A percentile compares a stretch with the other conserved stretches of the same genome.
Evolutionary conservation across 1,140 invertebrate genomes (phyloP).

Genomic region (Calosoma granatense): DNA sequence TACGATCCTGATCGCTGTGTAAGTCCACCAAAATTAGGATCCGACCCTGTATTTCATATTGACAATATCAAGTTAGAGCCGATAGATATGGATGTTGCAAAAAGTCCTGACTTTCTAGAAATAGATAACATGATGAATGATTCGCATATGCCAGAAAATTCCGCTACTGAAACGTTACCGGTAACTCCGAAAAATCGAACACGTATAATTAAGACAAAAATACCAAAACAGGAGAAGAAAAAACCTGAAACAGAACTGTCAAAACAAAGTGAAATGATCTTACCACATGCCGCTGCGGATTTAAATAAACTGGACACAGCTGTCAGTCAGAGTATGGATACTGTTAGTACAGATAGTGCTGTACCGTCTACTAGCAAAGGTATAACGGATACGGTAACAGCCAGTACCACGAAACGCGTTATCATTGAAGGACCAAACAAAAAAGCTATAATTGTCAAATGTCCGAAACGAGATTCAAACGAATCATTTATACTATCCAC

Average conservation of each 20-base stretch:
- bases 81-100: background rate
- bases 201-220: background rate
- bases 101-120: background rate
- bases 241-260: no score
- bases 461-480: no score
- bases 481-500: no score
- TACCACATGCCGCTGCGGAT: no score
- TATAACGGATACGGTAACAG: background rate
- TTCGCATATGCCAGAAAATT: background rate
- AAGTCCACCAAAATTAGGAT: background rate
- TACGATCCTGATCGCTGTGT: constrained; percentile 2
- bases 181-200: background rate
- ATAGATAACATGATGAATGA: background rate
- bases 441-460: background rate
- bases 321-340: background rate
- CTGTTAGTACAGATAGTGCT: background rate
- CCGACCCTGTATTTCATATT: background rate
- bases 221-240: no score
- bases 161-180: background rate
- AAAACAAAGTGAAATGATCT: no score
- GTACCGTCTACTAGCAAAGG: background rate
- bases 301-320: background rate
- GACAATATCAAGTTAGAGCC: constrained; percentile 8
- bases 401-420: background rate
- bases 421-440: background rate